These are phyloP conservation scores for Cryptophagus acutangulus DNA, from an alignment of 2,888 invertebrate species.

Conservation along the genomic window DNA sequence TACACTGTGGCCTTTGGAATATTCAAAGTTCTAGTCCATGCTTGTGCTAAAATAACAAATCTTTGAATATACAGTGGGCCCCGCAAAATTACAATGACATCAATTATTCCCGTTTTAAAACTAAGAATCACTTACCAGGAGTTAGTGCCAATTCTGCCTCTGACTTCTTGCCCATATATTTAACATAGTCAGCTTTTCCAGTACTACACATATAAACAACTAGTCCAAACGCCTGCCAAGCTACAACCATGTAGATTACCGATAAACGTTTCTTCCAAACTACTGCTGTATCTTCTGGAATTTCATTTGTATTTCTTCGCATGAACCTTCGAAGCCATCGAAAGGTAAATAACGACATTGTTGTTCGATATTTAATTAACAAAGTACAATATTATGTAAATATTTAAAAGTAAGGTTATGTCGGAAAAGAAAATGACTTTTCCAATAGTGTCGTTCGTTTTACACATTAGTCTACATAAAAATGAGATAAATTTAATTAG, in stretches of 20 bases:
- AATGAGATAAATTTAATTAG: too few species aligned
- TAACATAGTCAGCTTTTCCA: constrained; percentile 57
- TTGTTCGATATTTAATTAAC: too few species aligned
- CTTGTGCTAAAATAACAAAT: too few species aligned
- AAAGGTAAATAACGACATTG: constrained; percentile 48
- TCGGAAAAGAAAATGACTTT: too few species aligned
- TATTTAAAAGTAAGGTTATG: too few species aligned
- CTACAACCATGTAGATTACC: constrained; percentile 58
- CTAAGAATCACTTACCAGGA: too few species aligned
- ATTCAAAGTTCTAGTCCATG: constrained; percentile 55
- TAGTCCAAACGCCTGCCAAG: constrained; percentile 68
- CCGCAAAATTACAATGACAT: constrained; percentile 3
- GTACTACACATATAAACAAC: constrained; percentile 58
- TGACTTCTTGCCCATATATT: constrained; percentile 58
- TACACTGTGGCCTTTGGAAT: constrained; percentile 56
- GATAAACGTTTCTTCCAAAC: constrained; percentile 61
- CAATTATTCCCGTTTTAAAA: background rate
- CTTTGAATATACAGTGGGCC: too few species aligned
- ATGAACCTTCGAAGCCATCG: constrained; percentile 52
- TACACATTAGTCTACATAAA: too few species aligned
- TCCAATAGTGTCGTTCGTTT: too few species aligned
- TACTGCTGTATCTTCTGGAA: constrained; percentile 51
- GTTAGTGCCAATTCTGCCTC: constrained; percentile 53
- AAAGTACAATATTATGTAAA: too few species aligned
- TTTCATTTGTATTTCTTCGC: constrained; percentile 50